A percentile compares a stretch with the other conserved stretches of the same genome.
phyloP scores from a whole-genome alignment of 2,888 invertebrate species.

The Isoperla grammatica region DNA sequence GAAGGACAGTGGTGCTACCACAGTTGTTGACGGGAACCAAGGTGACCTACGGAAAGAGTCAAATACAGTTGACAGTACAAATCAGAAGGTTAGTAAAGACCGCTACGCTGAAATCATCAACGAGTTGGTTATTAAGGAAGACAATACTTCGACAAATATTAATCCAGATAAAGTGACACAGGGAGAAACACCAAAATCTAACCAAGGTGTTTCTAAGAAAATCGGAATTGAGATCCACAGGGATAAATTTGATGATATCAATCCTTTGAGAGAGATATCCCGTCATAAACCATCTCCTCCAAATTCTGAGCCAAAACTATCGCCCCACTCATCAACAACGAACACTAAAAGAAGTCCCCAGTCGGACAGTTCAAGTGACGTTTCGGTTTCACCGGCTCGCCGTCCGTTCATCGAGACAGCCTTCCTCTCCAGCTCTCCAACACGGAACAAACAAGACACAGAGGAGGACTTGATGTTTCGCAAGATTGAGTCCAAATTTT shows the following conservation, averaged over 20 bases:
- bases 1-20: too few species aligned
- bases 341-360: background rate
- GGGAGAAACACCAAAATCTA: too few species aligned
- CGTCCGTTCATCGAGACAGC: constrained; percentile 25
- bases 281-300: too few species aligned
- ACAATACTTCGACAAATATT: background rate
- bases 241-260: too few species aligned
- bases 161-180: too few species aligned
- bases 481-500: constrained; percentile 2
- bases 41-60: constrained; percentile 2
- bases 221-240: too few species aligned
- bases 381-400: constrained; percentile 14
- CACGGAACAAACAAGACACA: background rate
- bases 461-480: constrained; percentile 4
- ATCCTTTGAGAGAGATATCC: too few species aligned
- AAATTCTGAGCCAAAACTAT: background rate
- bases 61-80: constrained; percentile 7
- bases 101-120: constrained; percentile 8
- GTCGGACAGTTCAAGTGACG: constrained; percentile 7
- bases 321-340: background rate
- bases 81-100: background rate
- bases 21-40: background rate
- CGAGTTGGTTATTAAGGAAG: background rate
- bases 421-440: constrained; percentile 20
- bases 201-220: too few species aligned